Evolutionary conservation across 2,797 vertebrate genomes (phyloP), one percentile per base, ranked within the genome.

Genomic region (Phataginus tetradactyla): DNA sequence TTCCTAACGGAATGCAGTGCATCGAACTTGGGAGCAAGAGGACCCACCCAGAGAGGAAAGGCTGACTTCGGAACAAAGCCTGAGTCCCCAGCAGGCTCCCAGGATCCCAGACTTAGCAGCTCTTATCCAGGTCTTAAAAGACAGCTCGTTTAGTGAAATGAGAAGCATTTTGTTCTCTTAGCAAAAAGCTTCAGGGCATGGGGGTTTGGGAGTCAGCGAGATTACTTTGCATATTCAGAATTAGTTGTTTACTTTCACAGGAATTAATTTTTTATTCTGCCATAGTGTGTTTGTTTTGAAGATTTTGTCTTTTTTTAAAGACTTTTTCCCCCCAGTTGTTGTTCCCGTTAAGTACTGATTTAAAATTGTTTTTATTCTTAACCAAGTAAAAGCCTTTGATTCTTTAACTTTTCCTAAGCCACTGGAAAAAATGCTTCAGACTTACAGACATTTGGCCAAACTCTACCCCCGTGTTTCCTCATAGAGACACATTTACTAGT

Each of bases 221-320:
- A 34, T 86, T 96, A 49, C 64, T 94, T 95, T 93, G 37, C 84
- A 86, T 75, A 93, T 87, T 94, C 75, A 93, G 68, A 95, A 90
- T 81, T 51, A 91, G 55, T 90, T 95, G 77, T 86, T 96, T 85
- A 53, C 61, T 91, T 93, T 59, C 63, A 69, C n/a, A 87, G 53
- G 32, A 92, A 63, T 95, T 92, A 72, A 53, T 69, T 91, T 96
- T 81, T 91, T 68, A 77, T 91, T 83, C 53, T 91, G n/a, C 90
- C 78, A 55, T n/a, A n/a, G 21, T 64, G 69, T 93, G 20, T 74
- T 84, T 89, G 25, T 79, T 51, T 94, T 80, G 18, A 74, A 86
- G 53, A 92, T 68, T 34, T 23, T 51, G 57, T 66, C 71, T 79
- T 91, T 90, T 78, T 79, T 51, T 8, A 32, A 84, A 87, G 15